Conservation (phyloP, 2,888 invertebrate genomes). For the Microctonus hyperodae region DNA sequence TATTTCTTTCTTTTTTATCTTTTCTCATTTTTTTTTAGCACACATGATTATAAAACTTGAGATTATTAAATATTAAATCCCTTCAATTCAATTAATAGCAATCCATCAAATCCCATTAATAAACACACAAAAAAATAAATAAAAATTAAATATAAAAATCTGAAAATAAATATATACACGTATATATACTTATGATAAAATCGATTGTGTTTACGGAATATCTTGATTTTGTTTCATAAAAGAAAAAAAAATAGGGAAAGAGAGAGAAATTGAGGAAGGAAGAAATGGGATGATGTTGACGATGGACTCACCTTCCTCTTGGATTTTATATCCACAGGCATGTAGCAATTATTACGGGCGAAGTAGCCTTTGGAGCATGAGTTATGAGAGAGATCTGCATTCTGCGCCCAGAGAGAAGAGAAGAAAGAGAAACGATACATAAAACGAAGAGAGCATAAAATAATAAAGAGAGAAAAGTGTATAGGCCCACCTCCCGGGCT, state of each 20-base stretch:
- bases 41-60: background rate
- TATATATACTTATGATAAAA: too few relatives aligned
- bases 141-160: background rate
- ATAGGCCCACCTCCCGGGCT: constrained; percentile 38
- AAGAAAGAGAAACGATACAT: constrained; percentile 10
- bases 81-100: too few relatives aligned
- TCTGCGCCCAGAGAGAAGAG: constrained; percentile 34
- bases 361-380: constrained; percentile 47
- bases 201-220: background rate
- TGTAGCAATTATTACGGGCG: constrained; percentile 55
- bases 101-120: too few relatives aligned
- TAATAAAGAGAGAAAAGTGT: constrained; percentile 15
- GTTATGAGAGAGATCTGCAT: constrained; percentile 50
- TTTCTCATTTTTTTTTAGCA: background rate
- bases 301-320: constrained; percentile 24
- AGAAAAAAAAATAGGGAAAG: background rate
- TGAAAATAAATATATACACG: too few relatives aligned
- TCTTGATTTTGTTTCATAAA: background rate
- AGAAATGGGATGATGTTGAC: background rate
- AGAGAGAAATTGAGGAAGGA: background rate
- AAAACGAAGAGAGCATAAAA: constrained; percentile 12
- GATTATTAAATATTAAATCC: background rate
- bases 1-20: background rate
- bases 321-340: constrained; percentile 46
- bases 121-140: too few relatives aligned